These are phyloP conservation scores for Rostratula benghalensis DNA, from an alignment of 2,113 vertebrate species.

Conservation along the genomic window DNA sequence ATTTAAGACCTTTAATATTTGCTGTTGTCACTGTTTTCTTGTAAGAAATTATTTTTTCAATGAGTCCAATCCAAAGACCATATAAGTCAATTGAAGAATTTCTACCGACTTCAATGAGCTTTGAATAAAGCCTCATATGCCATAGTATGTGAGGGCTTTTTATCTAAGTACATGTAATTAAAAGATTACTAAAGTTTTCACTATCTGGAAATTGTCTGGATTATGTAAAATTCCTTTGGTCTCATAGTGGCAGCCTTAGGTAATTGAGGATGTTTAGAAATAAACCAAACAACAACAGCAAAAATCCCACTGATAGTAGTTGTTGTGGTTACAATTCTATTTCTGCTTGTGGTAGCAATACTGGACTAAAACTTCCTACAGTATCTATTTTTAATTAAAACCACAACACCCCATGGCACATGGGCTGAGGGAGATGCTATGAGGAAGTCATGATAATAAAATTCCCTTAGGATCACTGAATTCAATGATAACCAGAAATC, in stretches of 20 bases:
- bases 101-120: neutral
- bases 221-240: neutral
- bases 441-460: neutral
- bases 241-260: neutral
- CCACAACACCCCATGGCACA: neutral
- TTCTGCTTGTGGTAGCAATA: neutral
- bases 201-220: neutral
- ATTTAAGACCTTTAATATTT: conserved; percentile 35
- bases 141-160: neutral
- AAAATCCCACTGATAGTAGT: neutral
- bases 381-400: neutral
- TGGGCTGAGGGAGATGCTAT: neutral
- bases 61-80: neutral
- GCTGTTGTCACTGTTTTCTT: neutral
- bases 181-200: neutral
- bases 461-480: neutral
- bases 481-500: neutral
- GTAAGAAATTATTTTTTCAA: neutral
- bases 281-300: neutral
- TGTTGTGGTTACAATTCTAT: neutral
- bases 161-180: neutral
- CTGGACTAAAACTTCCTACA: neutral
- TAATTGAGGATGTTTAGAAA: neutral
- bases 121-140: neutral
- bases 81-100: neutral